A percentile compares a stretch with the other conserved stretches of the same genome.
Conservation (phyloP, 2,797 vertebrate genomes). For the Ataeniobius toweri region DNA sequence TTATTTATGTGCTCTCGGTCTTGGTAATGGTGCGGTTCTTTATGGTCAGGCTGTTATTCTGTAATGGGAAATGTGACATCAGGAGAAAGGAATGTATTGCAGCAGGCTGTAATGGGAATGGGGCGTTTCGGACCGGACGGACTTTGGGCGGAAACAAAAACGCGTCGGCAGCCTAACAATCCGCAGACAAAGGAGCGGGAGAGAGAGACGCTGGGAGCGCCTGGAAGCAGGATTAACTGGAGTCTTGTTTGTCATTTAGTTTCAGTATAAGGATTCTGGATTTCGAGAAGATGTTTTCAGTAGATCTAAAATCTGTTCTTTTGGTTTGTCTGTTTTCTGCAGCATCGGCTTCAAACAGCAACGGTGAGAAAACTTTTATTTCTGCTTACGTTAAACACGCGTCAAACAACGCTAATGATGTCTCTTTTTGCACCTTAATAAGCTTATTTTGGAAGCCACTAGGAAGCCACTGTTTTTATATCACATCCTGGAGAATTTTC, state of each 20-base stretch:
- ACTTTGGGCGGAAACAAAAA: constrained; percentile 13
- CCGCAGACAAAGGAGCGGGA: not conserved
- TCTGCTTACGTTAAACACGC: not conserved
- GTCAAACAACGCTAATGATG: not conserved
- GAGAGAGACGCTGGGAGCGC: not conserved
- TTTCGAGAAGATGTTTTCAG: constrained; percentile 15
- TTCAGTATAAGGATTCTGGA: not conserved
- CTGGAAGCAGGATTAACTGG: not conserved
- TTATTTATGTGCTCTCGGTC: not conserved
- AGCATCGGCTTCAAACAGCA: not conserved
- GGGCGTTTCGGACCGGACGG: not conserved
- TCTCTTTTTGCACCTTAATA: no score
- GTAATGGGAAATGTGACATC: constrained; percentile 53
- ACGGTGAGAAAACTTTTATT: constrained; percentile 48
- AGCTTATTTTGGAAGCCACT: no score
- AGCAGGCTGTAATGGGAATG: not conserved
- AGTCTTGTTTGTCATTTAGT: not conserved
- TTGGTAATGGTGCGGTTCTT: no score
- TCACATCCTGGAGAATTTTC: no score
- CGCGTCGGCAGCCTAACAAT: not conserved
- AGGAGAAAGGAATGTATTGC: constrained; percentile 31
- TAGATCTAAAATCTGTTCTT: constrained; percentile 8
- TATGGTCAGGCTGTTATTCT: not conserved
- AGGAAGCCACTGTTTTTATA: no score
- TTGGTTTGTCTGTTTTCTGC: not conserved